Conservation (phyloP, 2,888 invertebrate species). For the Drosophila testacea region DNA sequence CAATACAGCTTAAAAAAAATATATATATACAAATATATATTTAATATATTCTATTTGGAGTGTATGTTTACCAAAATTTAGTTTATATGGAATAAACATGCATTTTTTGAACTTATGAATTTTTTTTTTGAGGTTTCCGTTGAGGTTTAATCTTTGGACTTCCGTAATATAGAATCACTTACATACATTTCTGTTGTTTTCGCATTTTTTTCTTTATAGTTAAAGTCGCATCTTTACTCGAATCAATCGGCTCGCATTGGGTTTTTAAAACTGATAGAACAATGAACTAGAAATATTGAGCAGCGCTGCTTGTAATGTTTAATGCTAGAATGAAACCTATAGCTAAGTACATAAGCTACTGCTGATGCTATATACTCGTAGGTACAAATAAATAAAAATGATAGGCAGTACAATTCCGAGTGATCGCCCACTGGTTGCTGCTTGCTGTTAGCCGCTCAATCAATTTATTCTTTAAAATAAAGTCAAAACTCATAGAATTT, state of each 20-base stretch:
- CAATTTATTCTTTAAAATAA: slow-evolving; percentile 70
- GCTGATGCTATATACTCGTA: slow-evolving; percentile 24
- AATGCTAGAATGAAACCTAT: slow-evolving; percentile 19
- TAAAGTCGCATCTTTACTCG: neutral
- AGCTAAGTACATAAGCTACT: neutral
- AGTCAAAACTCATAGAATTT: slow-evolving; percentile 80
- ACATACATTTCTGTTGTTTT: too few relatives aligned
- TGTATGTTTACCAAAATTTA: too few relatives aligned
- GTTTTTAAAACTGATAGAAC: slow-evolving; percentile 19
- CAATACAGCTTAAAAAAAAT: too few relatives aligned
- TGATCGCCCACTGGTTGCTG: slow-evolving; percentile 54
- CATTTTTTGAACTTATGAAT: too few relatives aligned
- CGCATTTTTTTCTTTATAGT: neutral
- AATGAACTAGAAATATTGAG: neutral
- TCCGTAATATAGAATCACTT: too few relatives aligned
- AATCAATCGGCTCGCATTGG: neutral
- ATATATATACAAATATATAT: too few relatives aligned
- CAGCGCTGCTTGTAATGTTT: slow-evolving; percentile 31
- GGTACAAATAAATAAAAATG: slow-evolving; percentile 55
- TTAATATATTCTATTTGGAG: too few relatives aligned
- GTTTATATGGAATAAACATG: too few relatives aligned
- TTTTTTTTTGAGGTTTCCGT: too few relatives aligned
- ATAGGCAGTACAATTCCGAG: slow-evolving; percentile 57
- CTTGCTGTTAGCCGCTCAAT: slow-evolving; percentile 16
- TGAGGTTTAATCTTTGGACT: too few relatives aligned